These are phyloP conservation scores for Drosophila saltans DNA, from an alignment of 1,140 invertebrate species.

Conservation along the genomic window DNA sequence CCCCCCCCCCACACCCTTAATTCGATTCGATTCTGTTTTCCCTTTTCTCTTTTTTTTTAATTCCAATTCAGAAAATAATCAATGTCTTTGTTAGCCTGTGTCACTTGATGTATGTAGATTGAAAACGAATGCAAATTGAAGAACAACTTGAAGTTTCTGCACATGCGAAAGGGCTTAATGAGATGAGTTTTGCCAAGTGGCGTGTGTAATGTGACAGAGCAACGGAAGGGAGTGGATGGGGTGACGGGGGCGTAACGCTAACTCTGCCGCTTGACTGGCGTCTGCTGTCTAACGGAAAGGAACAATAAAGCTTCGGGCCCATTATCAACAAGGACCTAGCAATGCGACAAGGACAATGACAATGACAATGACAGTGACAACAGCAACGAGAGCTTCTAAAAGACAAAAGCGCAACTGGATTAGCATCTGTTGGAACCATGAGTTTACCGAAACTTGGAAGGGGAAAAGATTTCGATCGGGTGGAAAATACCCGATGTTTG, in stretches of 20 bases:
- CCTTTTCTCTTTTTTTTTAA: slow-evolving; percentile 31
- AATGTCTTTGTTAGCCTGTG: slow-evolving; percentile 31
- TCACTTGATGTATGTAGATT: slow-evolving; percentile 25
- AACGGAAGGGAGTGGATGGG: background rate
- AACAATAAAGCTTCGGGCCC: slow-evolving; percentile 57
- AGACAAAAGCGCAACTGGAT: slow-evolving; percentile 63
- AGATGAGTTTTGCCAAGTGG: slow-evolving; percentile 63
- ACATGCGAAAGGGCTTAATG: slow-evolving; percentile 55
- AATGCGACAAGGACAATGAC: slow-evolving; percentile 51
- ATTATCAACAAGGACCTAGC: slow-evolving; percentile 59
- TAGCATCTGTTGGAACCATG: slow-evolving; percentile 45
- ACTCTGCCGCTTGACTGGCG: slow-evolving; percentile 39
- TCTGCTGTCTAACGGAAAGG: slow-evolving; percentile 29
- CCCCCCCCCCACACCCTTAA: background rate
- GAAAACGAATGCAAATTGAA: slow-evolving; percentile 57
- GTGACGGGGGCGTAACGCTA: background rate
- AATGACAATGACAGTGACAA: background rate
- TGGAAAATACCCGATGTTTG: no score
- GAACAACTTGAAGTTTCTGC: slow-evolving; percentile 58
- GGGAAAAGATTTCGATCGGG: no score
- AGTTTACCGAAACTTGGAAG: background rate
- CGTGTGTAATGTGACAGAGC: slow-evolving; percentile 56
- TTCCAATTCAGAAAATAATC: background rate
- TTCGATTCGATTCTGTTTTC: slow-evolving; percentile 53
- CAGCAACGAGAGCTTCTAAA: slow-evolving; percentile 20